A percentile compares a stretch with the other conserved stretches of the same genome.
Evolutionary conservation across 1,140 invertebrate species (phyloP).

Genomic region (Globodera rostochiensis): DNA sequence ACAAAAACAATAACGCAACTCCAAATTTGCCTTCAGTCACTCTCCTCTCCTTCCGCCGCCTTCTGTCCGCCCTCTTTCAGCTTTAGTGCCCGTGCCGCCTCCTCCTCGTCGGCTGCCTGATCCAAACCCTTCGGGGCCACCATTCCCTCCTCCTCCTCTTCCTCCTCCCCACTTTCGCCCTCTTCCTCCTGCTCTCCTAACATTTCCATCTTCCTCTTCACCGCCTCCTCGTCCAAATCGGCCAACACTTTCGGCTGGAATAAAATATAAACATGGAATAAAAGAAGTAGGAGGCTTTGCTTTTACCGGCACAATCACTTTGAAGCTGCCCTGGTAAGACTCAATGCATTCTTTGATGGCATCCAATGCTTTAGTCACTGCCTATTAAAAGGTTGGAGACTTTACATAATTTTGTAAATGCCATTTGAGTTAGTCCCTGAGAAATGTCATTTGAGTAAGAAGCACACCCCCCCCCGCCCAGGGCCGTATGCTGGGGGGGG

Average conservation of each 20-base stretch:
- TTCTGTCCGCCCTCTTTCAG: conserved; percentile 29
- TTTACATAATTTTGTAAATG: too few species aligned
- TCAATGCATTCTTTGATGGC: conserved; percentile 83
- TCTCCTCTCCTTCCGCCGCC: conserved; percentile 33
- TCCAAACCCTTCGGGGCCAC: conserved; percentile 63
- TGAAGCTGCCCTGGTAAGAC: conserved; percentile 83
- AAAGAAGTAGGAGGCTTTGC: neutral
- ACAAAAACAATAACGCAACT: neutral
- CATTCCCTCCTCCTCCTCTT: conserved; percentile 69
- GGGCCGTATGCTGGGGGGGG: too few species aligned
- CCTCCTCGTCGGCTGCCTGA: conserved; percentile 56
- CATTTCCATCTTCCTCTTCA: conserved; percentile 87
- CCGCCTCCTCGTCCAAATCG: conserved; percentile 91
- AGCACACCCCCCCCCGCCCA: too few species aligned
- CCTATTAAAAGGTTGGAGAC: neutral
- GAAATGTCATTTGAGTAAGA: too few species aligned
- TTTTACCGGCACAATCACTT: conserved; percentile 88
- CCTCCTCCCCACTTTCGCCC: conserved; percentile 75
- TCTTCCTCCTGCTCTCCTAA: conserved; percentile 71
- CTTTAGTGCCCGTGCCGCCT: conserved; percentile 35
- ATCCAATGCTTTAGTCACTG: conserved; percentile 82
- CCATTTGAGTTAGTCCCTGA: too few species aligned
- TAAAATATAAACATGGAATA: conserved; percentile 30
- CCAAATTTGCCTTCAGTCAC: neutral
- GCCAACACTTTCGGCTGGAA: conserved; percentile 92